Base-by-base conservation (phyloP, 1,140 invertebrate species). In the Cherax quadricarinatus region DNA sequence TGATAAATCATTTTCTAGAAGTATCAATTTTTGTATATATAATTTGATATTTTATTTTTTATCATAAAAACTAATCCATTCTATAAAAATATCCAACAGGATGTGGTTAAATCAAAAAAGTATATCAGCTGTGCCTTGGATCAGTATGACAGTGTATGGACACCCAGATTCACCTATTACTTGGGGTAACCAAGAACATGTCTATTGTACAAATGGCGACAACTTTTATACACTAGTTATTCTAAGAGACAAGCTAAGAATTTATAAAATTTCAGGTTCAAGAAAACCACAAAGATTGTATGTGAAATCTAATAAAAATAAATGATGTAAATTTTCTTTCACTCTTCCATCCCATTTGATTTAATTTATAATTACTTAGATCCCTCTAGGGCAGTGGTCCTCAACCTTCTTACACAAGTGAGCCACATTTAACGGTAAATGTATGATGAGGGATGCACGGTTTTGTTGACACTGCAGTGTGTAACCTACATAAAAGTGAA, bases 111-210 rank as follows among this genome's bases (percentile, higher is more conserved):
- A 48, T 2, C 70, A 86, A 53, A 49, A 51, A n/a, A 79, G 41
- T 7, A 70, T 30, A 53, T n/a, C 53, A 21, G 53, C 75, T 49
- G 84, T 92, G 9, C 90, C 90, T 21, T 92, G 90, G 90, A 21
- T 92, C 9, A 83, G 90, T 60, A 18, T 92, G 79, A 87, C 90
- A 53, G 90, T 92, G 12, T 92, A 87, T 81, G 90, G 90, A 3
- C 85, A 81, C 51, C 84, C 85, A 4, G 90, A 92, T 75, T 81
- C 84, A 3, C 84, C 60, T 81, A 41, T 92, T 14, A 53, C 75
- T 3, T 92, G 90, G 90, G 57, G 78, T 30, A 30, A 24, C 48
- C 5, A 30, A 41, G 84, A 92, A 87, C 84, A 87, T 24, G 51
- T 21, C 6, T 87, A 81, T 62, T 21, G 48, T 53, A 24, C 90